These are phyloP conservation scores for Amazona ochrocephala DNA, from an alignment of 2,797 vertebrate species.

Conservation along the genomic window DNA sequence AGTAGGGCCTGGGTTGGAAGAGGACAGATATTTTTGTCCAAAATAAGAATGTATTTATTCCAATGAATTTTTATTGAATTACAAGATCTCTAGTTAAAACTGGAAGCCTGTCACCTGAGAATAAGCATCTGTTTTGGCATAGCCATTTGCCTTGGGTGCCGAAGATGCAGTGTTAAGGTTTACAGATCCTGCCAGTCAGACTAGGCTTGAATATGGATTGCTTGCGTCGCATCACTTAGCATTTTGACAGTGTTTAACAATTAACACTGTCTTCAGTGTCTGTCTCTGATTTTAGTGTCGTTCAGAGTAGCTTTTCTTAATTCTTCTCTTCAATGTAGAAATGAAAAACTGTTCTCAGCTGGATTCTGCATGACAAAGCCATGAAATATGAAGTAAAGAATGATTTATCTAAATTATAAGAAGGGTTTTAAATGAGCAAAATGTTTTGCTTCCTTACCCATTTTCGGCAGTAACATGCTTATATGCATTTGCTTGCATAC, in stretches of 20 bases:
- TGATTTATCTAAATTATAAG: neutral
- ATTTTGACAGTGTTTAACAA: neutral
- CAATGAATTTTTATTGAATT: neutral
- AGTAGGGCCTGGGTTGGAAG: neutral
- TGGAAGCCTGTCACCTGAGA: neutral
- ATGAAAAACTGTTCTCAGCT: neutral
- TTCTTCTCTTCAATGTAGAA: neutral
- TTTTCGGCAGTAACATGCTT: neutral
- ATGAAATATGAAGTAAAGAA: neutral
- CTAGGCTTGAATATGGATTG: neutral
- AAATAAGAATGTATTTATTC: neutral
- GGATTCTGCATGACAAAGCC: neutral
- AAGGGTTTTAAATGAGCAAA: neutral
- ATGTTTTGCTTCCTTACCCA: neutral
- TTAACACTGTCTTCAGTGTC: neutral
- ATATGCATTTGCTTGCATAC: neutral
- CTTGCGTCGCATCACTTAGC: neutral
- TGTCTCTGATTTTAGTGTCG: neutral
- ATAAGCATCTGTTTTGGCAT: neutral
- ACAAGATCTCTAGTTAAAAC: neutral
- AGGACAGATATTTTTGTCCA: neutral
- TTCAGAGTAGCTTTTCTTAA: neutral
- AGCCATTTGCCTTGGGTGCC: neutral
- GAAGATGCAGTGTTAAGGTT: neutral
- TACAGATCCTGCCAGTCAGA: neutral